Conservation (phyloP, 2,888 invertebrate genomes). For the Ypsolopha sequella region DNA sequence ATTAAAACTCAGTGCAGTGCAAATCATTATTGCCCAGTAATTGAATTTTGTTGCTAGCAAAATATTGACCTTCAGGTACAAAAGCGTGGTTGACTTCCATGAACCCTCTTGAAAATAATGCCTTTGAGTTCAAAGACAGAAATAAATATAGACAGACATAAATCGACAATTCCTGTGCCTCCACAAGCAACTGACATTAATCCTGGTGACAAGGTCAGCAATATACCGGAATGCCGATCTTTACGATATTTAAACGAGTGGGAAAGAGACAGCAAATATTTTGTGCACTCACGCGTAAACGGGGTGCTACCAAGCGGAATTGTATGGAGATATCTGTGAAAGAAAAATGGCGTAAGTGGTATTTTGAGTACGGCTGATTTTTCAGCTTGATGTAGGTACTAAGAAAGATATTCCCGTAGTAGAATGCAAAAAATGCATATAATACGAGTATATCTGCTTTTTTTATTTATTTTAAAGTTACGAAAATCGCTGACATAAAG, state of each 20-base stretch:
- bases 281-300: constrained; percentile 64
- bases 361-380: background rate
- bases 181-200: constrained; percentile 59
- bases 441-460: no score
- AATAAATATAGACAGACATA: constrained; percentile 41
- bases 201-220: constrained; percentile 45
- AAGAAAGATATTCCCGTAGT: no score
- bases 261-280: constrained; percentile 60
- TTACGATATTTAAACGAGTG: constrained; percentile 35
- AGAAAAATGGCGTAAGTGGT: constrained; percentile 43
- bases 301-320: constrained; percentile 39
- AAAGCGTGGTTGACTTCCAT: no score
- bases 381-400: no score
- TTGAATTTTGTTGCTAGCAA: no score
- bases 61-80: no score
- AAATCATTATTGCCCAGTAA: no score
- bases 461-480: no score
- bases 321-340: constrained; percentile 23
- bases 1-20: no score
- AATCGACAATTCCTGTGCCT: constrained; percentile 52
- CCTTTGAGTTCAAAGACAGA: constrained; percentile 20
- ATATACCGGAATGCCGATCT: constrained; percentile 46
- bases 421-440: no score
- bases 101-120: background rate
- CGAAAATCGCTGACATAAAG: no score